Percentiles rank a stretch among this genome's conserved stretches.
Evolutionary conservation across 2,888 invertebrate genomes (phyloP).

Genomic region (Mythimna pallens): DNA sequence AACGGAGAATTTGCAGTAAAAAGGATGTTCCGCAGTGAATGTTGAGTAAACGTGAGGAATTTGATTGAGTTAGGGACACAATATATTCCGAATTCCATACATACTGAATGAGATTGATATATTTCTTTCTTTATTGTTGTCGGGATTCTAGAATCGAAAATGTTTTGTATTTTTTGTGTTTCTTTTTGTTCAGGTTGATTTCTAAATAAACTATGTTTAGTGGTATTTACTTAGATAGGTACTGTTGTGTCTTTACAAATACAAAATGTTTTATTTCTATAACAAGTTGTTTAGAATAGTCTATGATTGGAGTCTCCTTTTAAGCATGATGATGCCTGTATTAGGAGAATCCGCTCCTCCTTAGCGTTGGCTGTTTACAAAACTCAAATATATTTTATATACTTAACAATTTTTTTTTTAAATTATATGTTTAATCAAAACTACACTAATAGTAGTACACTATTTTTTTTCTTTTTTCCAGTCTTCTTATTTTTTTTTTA

Average conservation of each 20-base stretch:
- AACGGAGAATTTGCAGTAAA: slow-evolving; percentile 3
- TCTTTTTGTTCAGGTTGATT: background rate
- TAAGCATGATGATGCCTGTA: too few relatives aligned
- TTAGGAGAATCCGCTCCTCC: too few relatives aligned
- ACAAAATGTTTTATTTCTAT: too few relatives aligned
- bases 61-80: slow-evolving; percentile 29
- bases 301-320: too few relatives aligned
- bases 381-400: too few relatives aligned
- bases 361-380: too few relatives aligned
- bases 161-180: background rate
- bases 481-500: too few relatives aligned
- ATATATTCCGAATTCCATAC: slow-evolving; percentile 28
- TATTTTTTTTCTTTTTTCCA: too few relatives aligned
- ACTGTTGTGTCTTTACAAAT: background rate
- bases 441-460: too few relatives aligned
- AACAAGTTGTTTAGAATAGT: too few relatives aligned
- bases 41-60: slow-evolving; percentile 17
- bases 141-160: slow-evolving; percentile 3
- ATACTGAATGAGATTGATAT: slow-evolving; percentile 26
- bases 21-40: slow-evolving; percentile 11
- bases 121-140: slow-evolving; percentile 2
- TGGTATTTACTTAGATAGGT: background rate
- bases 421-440: too few relatives aligned
- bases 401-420: too few relatives aligned
- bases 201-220: background rate